Conservation (phyloP, 2,113 vertebrate genomes). For the Madoqua kirkii region DNA sequence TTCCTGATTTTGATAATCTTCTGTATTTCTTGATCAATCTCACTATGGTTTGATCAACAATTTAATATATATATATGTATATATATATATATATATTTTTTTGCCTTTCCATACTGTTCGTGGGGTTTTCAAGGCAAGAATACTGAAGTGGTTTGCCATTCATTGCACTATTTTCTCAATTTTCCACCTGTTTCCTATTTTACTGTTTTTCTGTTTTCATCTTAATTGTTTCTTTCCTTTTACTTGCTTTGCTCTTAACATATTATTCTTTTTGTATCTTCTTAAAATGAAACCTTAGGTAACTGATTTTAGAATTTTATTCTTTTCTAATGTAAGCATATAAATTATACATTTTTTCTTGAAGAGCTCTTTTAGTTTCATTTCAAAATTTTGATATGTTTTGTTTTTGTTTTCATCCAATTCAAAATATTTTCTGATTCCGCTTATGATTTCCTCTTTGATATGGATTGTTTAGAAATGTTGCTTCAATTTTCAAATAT, state of each 20-base stretch:
- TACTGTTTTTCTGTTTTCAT: background rate
- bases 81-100: too few species aligned
- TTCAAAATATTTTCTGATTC: slow-evolving; percentile 17
- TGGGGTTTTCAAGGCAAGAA: background rate
- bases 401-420: slow-evolving; percentile 26
- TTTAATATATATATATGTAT: background rate
- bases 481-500: slow-evolving; percentile 34
- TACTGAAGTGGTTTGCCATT: background rate
- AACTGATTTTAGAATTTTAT: background rate
- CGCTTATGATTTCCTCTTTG: background rate
- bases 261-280: background rate
- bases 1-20: background rate
- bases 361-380: background rate
- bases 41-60: background rate
- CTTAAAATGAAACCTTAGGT: background rate
- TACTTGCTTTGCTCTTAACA: slow-evolving; percentile 5
- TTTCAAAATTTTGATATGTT: background rate
- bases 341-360: background rate
- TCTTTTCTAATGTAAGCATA: background rate
- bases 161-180: background rate
- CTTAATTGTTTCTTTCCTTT: background rate
- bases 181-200: background rate
- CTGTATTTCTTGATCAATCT: background rate
- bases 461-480: background rate
- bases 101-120: background rate